Percentiles rank a stretch among this genome's conserved stretches.
Conservation (phyloP, 2,797 vertebrate genomes). For the Hozukius guyotensis region DNA sequence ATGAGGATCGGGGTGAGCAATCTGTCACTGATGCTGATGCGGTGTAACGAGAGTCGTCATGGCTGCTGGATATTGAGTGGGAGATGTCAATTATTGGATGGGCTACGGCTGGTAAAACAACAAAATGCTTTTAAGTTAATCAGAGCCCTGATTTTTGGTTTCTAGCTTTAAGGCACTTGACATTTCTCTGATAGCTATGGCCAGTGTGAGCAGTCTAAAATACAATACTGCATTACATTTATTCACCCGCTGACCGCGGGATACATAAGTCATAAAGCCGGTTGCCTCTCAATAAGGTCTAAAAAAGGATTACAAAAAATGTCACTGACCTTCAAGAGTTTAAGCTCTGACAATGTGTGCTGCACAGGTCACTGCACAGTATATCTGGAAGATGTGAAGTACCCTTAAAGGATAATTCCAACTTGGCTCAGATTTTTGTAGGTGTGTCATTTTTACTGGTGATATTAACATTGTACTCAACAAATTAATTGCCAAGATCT, state of each 20-base stretch:
- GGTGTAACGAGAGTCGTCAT: constrained; percentile 38
- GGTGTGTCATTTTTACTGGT: background rate
- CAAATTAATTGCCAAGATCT: background rate
- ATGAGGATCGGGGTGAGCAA: constrained; percentile 62
- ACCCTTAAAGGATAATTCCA: background rate
- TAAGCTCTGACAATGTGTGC: background rate
- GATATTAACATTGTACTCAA: background rate
- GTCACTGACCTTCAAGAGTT: background rate
- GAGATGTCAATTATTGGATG: constrained; percentile 48
- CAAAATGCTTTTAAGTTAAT: constrained; percentile 50
- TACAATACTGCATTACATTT: background rate
- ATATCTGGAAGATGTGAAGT: background rate
- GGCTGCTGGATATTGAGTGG: constrained; percentile 33
- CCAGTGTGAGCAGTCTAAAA: background rate
- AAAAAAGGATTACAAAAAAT: background rate
- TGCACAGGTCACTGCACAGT: background rate
- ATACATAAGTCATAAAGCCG: background rate
- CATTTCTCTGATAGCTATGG: constrained; percentile 4
- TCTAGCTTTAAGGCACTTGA: background rate
- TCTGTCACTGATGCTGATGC: constrained; percentile 57
- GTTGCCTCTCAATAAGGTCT: background rate
- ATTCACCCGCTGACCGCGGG: background rate
- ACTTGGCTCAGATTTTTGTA: background rate
- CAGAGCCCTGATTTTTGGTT: constrained; percentile 1
- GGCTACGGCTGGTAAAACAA: constrained; percentile 44